Conservation (phyloP, 2,888 invertebrate species). For the Ornithoptera priamus region DNA sequence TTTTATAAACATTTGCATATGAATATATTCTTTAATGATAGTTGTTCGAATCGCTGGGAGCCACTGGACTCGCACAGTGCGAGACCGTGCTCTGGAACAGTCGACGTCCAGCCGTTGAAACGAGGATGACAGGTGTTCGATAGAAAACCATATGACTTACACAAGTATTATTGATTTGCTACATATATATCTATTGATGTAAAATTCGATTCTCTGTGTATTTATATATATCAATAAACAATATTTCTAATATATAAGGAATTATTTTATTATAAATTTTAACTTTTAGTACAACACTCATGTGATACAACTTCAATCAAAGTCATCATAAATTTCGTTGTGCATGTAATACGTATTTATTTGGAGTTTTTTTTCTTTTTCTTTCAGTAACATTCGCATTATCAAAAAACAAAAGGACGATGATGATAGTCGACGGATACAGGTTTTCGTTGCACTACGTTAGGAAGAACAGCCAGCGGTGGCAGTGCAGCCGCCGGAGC, state of each 20-base stretch:
- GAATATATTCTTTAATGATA: no score
- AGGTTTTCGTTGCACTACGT: conserved; percentile 56
- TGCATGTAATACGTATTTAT: conserved; percentile 13
- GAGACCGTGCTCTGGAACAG: no score
- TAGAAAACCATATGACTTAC: no score
- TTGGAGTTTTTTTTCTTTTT: conserved; percentile 10
- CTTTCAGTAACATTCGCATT: conserved; percentile 46
- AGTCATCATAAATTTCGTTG: neutral
- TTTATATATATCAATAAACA: neutral
- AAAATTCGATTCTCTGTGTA: neutral
- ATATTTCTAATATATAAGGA: neutral
- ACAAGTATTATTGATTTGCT: no score
- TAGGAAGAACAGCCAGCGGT: conserved; percentile 50
- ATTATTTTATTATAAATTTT: neutral
- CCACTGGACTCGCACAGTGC: no score
- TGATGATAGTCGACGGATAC: conserved; percentile 56
- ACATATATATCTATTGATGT: neutral
- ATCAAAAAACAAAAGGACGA: conserved; percentile 47
- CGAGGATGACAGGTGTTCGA: no score
- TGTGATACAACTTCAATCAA: neutral
- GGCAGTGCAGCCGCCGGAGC: conserved; percentile 61
- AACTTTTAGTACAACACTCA: no score
- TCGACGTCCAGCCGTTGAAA: no score
- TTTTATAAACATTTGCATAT: no score
- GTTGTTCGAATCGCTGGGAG: no score